These are phyloP conservation scores for Thera obeliscata DNA, from an alignment of 2,888 invertebrate species.

Conservation along the genomic window DNA sequence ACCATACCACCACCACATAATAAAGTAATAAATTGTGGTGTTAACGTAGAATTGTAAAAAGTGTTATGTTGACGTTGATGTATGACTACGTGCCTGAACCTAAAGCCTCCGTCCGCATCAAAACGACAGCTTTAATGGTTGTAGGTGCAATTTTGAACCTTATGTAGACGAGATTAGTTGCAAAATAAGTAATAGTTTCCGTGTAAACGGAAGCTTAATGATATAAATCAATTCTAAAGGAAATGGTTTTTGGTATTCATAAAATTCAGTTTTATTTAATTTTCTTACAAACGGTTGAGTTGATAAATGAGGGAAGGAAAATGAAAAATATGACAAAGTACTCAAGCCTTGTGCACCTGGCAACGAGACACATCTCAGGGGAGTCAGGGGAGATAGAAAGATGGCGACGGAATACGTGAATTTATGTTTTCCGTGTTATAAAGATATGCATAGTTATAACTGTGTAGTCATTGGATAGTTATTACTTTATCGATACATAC, in stretches of 20 bases:
- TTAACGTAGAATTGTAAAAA: conserved; percentile 23
- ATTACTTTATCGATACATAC: too few species aligned
- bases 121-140: neutral
- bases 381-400: too few species aligned
- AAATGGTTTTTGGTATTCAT: conserved; percentile 15
- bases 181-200: neutral
- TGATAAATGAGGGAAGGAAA: neutral
- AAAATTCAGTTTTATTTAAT: conserved; percentile 16
- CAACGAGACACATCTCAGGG: too few species aligned
- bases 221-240: conserved; percentile 22
- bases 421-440: too few species aligned
- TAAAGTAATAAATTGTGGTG: conserved; percentile 12
- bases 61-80: conserved; percentile 45
- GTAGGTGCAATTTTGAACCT: neutral
- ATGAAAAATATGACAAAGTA: too few species aligned
- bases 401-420: too few species aligned
- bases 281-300: neutral
- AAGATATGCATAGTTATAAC: too few species aligned
- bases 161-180: neutral
- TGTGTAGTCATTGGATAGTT: too few species aligned
- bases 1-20: neutral
- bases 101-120: neutral
- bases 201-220: neutral
- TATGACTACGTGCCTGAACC: conserved; percentile 36
- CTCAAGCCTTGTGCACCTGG: too few species aligned